Percentiles rank a stretch among this genome's conserved stretches.
phyloP scores from a whole-genome alignment of 2,113 vertebrate species.

The Myotis lucifugus region DNA sequence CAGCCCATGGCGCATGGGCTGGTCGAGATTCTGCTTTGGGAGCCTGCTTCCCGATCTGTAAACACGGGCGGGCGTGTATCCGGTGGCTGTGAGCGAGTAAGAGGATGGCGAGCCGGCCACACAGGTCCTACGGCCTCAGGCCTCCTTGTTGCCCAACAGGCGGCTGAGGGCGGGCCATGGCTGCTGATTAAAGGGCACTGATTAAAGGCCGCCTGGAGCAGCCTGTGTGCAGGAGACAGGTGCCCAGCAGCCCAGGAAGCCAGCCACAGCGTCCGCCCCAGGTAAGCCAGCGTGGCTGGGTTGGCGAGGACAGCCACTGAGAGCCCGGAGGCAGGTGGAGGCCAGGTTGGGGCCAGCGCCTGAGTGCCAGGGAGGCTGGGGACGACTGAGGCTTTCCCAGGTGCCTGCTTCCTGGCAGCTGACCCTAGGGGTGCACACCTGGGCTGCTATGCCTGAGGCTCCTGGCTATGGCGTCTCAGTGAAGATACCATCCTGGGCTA shows the following conservation, averaged over 20 bases:
- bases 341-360: not conserved
- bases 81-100: not conserved
- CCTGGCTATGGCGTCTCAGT: not conserved
- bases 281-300: slow-evolving; percentile 46
- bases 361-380: not conserved
- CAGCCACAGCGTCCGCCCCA: not conserved
- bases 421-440: not conserved
- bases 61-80: slow-evolving; percentile 44
- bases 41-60: slow-evolving; percentile 9
- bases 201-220: slow-evolving; percentile 71
- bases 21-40: not conserved
- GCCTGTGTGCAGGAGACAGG: slow-evolving; percentile 55
- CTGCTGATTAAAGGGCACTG: slow-evolving; percentile 18
- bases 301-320: not conserved
- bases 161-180: slow-evolving; percentile 38
- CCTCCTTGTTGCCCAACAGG: slow-evolving; percentile 60
- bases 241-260: slow-evolving; percentile 61
- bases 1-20: not conserved
- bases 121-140: slow-evolving; percentile 66
- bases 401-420: not conserved
- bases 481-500: not conserved
- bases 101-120: slow-evolving; percentile 49
- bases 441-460: not conserved
- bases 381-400: not conserved
- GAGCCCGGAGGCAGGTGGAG: not conserved